phyloP scores from a whole-genome alignment of 2,113 vertebrate genomes.

The Peromyscus californicus region DNA sequence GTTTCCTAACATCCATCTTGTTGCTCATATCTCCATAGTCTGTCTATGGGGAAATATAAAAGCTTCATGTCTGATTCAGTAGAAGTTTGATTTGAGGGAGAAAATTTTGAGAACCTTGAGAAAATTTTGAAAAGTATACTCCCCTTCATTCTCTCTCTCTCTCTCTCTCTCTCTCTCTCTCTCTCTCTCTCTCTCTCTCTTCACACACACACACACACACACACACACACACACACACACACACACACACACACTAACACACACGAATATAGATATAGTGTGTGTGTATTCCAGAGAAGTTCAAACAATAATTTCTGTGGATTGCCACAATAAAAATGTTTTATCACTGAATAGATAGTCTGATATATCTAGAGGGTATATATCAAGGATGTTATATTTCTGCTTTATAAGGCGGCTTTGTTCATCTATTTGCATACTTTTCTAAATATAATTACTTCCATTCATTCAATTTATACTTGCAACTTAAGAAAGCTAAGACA shows the following conservation, averaged over 20 bases:
- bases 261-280: too few species aligned
- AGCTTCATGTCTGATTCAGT: not conserved
- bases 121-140: not conserved
- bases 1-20: not conserved
- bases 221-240: too few species aligned
- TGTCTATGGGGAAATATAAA: not conserved
- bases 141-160: too few species aligned
- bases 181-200: too few species aligned
- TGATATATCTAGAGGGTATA: not conserved
- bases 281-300: not conserved
- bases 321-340: not conserved
- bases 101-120: not conserved
- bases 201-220: too few species aligned
- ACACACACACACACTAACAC: too few species aligned
- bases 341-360: not conserved
- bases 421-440: not conserved
- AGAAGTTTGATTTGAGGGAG: not conserved
- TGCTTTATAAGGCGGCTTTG: not conserved
- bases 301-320: not conserved
- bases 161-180: too few species aligned
- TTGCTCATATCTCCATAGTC: not conserved
- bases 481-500: not conserved
- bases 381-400: accelerated
- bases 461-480: not conserved
- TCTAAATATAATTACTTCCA: not conserved